Percentiles rank a stretch among this genome's conserved stretches.
Conservation (phyloP, 2,888 invertebrate species). For the Drosophila paracracens region DNA sequence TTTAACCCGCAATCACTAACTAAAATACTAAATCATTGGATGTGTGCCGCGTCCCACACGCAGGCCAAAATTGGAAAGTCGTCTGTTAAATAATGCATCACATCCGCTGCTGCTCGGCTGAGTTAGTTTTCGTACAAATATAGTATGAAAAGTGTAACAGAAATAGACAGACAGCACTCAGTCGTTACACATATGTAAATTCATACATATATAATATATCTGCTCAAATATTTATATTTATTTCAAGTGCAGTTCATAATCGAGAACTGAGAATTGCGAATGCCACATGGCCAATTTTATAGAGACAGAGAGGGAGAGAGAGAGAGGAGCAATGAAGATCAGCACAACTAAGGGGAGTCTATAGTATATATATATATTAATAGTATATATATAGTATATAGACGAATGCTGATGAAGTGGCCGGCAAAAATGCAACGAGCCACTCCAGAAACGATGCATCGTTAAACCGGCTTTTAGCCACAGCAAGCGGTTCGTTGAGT, state of each 20-base stretch:
- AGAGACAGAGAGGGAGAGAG: not conserved
- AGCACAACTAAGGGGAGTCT: constrained; percentile 28
- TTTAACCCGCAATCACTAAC: constrained; percentile 14
- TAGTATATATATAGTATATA: constrained; percentile 27
- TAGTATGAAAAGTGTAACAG: constrained; percentile 35
- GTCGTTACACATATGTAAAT: not conserved
- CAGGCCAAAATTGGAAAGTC: constrained; percentile 54
- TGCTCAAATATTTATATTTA: constrained; percentile 11
- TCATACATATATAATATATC: constrained; percentile 9
- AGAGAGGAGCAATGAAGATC: constrained; percentile 22
- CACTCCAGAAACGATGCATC: constrained; percentile 62
- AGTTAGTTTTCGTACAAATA: constrained; percentile 11
- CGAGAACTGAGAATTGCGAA: constrained; percentile 7
- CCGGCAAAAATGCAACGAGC: constrained; percentile 69
- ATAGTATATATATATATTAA: constrained; percentile 12
- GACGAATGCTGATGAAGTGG: constrained; percentile 53
- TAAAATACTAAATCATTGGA: constrained; percentile 31
- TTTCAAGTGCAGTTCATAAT: constrained; percentile 49
- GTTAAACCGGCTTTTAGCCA: constrained; percentile 67
- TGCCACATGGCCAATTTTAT: constrained; percentile 54
- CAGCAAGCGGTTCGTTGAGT: constrained; percentile 10
- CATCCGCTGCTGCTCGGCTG: constrained; percentile 42
- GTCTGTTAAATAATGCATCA: constrained; percentile 55
- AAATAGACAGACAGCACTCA: constrained; percentile 43
- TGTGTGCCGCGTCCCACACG: constrained; percentile 14